These are phyloP conservation scores for Apamea anceps DNA, from an alignment of 2,888 invertebrate species.

Conservation along the genomic window DNA sequence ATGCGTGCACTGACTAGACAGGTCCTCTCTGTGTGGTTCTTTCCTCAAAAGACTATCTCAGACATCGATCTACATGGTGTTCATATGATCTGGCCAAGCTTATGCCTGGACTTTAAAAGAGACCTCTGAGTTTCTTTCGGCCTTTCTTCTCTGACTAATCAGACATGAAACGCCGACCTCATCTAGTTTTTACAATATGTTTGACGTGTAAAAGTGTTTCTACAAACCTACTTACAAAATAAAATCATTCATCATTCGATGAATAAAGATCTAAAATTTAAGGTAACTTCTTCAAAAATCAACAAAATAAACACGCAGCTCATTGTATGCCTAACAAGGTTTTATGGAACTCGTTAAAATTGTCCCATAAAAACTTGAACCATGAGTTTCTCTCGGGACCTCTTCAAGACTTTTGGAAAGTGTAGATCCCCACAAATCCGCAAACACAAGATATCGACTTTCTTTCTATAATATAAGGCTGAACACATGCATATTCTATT, in stretches of 20 bases:
- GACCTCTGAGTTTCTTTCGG: too few species aligned
- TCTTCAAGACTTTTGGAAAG: constrained; percentile 33
- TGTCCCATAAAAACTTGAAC: constrained; percentile 21
- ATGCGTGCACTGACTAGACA: too few species aligned
- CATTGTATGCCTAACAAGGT: constrained; percentile 1
- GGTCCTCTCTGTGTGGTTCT: too few species aligned
- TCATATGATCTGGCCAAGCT: too few species aligned
- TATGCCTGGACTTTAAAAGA: too few species aligned
- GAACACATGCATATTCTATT: constrained; percentile 10
- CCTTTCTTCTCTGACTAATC: too few species aligned
- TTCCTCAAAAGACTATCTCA: too few species aligned
- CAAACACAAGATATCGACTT: constrained; percentile 15
- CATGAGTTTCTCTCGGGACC: constrained; percentile 9
- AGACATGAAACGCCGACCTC: too few species aligned
- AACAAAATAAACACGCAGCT: neutral
- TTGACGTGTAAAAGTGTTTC: too few species aligned
- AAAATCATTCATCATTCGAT: neutral
- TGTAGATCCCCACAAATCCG: constrained; percentile 28
- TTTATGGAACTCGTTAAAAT: constrained; percentile 29
- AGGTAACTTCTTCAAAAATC: neutral
- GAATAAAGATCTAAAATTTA: neutral
- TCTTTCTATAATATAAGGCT: neutral
- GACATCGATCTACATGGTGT: too few species aligned
- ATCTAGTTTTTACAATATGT: too few species aligned
- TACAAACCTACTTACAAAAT: too few species aligned